Evolutionary conservation across 1,140 invertebrate species (phyloP).

Genomic region (Aphidius gifuensis): DNA sequence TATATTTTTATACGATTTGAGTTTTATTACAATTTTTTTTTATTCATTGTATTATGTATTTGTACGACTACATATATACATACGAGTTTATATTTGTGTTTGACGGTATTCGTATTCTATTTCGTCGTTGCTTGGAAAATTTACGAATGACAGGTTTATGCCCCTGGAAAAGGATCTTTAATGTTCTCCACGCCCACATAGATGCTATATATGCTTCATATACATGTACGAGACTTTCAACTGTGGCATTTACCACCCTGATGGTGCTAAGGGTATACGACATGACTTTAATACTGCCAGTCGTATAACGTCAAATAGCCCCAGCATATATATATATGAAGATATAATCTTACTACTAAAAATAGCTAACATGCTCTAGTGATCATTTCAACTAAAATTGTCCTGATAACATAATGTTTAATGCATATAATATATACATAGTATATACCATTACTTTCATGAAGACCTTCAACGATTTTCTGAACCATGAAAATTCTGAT

Average conservation of each 20-base stretch:
- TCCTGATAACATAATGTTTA: not conserved
- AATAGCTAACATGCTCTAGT: not conserved
- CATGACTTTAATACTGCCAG: not conserved
- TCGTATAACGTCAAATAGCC: conserved; percentile 9
- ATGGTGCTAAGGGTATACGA: not conserved
- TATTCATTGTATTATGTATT: not conserved
- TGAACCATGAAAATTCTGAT: too few species aligned
- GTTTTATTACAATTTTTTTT: conserved; percentile 2
- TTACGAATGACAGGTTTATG: conserved; percentile 29
- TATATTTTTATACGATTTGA: conserved; percentile 10
- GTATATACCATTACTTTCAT: too few species aligned
- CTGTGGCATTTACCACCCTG: not conserved
- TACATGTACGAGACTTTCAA: conserved; percentile 2
- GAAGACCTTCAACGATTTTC: too few species aligned
- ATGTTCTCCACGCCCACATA: conserved; percentile 18
- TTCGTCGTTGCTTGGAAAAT: conserved; percentile 11
- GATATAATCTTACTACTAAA: not conserved
- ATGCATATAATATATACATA: not conserved
- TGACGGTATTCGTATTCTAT: too few species aligned
- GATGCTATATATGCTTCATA: not conserved
- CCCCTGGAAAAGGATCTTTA: conserved; percentile 17
- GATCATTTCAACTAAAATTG: not conserved
- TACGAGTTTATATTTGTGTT: too few species aligned
- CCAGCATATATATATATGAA: conserved; percentile 1
- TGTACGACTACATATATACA: not conserved